Evolutionary conservation across 2,113 vertebrate species (phyloP).

Genomic region (Gavialis gangeticus): DNA sequence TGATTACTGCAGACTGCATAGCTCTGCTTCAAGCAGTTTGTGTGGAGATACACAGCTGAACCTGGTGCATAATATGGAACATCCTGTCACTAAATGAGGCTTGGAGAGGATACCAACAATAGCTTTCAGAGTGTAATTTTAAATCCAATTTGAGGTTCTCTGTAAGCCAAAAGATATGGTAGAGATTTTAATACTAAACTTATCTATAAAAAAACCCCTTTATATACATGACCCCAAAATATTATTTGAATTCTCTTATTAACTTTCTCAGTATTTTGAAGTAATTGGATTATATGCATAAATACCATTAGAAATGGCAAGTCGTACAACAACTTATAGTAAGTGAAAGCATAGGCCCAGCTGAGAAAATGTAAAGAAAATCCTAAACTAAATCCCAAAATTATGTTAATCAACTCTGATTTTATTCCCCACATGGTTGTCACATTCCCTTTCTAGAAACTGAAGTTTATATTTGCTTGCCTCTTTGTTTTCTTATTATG

Average conservation of each 20-base stretch:
- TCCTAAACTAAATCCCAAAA: neutral
- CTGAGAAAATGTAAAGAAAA: fast-evolving
- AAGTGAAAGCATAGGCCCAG: neutral
- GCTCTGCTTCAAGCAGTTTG: neutral
- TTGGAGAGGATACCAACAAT: neutral
- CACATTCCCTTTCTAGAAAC: neutral
- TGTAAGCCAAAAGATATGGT: neutral
- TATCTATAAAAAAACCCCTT: neutral
- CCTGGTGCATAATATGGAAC: neutral
- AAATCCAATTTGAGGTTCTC: neutral
- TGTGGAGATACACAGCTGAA: neutral
- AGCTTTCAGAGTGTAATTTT: neutral
- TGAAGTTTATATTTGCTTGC: neutral
- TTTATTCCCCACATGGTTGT: neutral
- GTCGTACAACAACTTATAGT: neutral
- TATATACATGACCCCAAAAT: neutral
- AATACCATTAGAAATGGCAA: neutral
- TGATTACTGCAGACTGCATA: neutral
- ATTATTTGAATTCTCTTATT: conserved; percentile 16
- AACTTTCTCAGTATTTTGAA: conserved; percentile 11
- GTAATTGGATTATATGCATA: neutral
- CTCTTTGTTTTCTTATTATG: neutral
- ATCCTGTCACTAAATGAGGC: neutral
- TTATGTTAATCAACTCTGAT: neutral
- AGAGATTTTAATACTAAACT: neutral